Evolutionary conservation across 2,113 vertebrate species (phyloP).

Genomic region (Grantiella picta): DNA sequence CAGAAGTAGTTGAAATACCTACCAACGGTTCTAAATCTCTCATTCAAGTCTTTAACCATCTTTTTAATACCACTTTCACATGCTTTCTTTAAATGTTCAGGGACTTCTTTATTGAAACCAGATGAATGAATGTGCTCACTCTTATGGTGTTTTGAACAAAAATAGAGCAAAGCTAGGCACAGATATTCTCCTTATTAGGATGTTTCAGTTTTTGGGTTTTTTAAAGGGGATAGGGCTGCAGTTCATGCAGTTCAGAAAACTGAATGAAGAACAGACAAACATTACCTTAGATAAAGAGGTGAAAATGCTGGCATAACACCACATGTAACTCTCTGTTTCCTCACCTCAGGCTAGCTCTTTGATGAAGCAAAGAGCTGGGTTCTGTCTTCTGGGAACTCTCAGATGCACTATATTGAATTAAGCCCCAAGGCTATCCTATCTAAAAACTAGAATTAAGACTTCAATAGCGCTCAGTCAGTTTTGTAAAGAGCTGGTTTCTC

Average conservation of each 20-base stretch:
- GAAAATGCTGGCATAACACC: not conserved
- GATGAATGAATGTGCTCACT: not conserved
- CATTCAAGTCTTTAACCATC: not conserved
- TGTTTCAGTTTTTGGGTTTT: not conserved
- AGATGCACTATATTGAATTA: not conserved
- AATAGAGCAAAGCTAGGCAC: not conserved
- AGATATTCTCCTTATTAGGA: not conserved
- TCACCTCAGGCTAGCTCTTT: not conserved
- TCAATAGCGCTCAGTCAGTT: not conserved
- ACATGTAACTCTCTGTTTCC: not conserved
- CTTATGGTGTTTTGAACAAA: not conserved
- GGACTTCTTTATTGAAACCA: not conserved
- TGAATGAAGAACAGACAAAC: not conserved
- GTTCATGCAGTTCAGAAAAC: not conserved
- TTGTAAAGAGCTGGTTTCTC: not conserved
- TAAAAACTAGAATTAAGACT: not conserved
- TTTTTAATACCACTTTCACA: not conserved
- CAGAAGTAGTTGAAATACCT: not conserved
- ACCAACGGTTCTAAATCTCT: not conserved
- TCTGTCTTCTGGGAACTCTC: not conserved
- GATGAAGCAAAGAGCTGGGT: not conserved
- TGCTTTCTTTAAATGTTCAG: not conserved
- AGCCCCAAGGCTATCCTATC: not conserved
- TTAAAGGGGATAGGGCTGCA: not conserved
- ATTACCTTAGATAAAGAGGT: not conserved